These are phyloP conservation scores for Tachina grossa DNA, from an alignment of 2,888 invertebrate species.

Conservation along the genomic window DNA sequence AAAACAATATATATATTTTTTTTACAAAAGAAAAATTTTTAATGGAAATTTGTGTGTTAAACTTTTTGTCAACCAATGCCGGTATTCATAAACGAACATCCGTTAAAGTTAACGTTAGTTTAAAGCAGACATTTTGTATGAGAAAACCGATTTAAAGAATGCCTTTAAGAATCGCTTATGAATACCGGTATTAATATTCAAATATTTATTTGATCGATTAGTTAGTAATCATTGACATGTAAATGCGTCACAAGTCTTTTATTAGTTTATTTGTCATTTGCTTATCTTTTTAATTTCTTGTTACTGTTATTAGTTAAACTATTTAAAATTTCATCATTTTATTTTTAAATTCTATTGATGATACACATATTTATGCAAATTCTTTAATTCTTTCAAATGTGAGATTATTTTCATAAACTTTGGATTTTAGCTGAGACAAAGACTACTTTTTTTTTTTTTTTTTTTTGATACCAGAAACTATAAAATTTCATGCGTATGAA, in stretches of 20 bases:
- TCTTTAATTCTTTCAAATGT: neutral
- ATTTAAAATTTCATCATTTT: neutral
- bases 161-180: no score
- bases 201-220: neutral
- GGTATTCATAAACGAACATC: no score
- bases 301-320: neutral
- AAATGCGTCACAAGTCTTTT: neutral
- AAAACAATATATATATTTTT: no score
- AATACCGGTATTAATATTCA: neutral
- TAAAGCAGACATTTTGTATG: no score
- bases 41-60: no score
- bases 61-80: no score
- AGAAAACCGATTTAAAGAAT: no score
- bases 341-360: neutral
- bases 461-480: neutral
- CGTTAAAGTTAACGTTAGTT: no score
- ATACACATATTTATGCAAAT: neutral
- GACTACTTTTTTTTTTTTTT: neutral
- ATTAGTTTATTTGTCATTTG: neutral
- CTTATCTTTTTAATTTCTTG: neutral
- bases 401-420: neutral
- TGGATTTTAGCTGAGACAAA: neutral
- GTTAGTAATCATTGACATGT: neutral
- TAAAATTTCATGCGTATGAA: neutral
- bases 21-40: no score